Conservation (phyloP, 2,888 invertebrate species). For the Holacanthella duospinosa region DNA sequence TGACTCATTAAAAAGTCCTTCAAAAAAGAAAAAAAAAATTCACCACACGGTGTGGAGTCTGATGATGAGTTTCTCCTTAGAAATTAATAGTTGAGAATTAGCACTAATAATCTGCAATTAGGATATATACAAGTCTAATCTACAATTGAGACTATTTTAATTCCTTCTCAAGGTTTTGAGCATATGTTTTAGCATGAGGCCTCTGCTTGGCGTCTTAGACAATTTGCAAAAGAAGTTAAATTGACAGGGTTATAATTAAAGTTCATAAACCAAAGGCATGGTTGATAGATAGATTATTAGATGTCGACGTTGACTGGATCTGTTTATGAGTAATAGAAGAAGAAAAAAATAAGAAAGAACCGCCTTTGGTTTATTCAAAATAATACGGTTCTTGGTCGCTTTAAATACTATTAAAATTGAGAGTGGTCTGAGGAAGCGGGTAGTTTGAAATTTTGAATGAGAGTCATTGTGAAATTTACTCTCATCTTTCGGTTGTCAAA, state of each 20-base stretch:
- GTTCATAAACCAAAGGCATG: not conserved
- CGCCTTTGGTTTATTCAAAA: not conserved
- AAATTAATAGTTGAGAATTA: not conserved
- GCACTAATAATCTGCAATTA: not conserved
- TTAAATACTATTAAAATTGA: not conserved
- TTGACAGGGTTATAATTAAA: not conserved
- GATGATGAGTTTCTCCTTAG: not conserved
- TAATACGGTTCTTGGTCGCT: not conserved
- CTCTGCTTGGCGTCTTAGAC: not conserved
- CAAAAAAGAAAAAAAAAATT: not conserved
- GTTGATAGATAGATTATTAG: not conserved
- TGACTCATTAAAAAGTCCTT: not conserved
- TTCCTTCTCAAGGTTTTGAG: not conserved
- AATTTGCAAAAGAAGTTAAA: not conserved
- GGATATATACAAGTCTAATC: not conserved
- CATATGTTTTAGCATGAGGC: not conserved
- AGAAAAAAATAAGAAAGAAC: not conserved
- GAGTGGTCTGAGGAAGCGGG: too few species aligned
- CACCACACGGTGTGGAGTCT: too few species aligned
- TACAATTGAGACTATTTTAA: not conserved
- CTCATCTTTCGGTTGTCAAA: too few species aligned
- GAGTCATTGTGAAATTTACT: not conserved
- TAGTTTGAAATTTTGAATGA: not conserved
- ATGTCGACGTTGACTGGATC: too few species aligned
- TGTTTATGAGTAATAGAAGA: too few species aligned